Conservation (phyloP, 92 coral and sea anemone genomes). For the Anthopleura xanthogrammica region DNA sequence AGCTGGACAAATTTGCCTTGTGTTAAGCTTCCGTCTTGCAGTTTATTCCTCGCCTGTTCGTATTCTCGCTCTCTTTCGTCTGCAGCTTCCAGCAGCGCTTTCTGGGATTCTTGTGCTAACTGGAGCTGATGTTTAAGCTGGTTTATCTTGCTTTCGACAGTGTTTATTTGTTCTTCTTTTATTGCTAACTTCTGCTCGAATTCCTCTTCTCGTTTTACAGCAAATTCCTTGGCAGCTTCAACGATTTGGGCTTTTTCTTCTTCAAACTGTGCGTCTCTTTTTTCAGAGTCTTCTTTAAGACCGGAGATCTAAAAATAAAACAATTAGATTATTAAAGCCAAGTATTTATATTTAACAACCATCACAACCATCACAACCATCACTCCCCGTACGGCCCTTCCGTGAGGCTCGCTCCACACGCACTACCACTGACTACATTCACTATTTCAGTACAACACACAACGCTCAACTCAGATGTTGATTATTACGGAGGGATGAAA, state of each 20-base stretch:
- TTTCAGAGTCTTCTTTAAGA: slow-evolving; percentile 49
- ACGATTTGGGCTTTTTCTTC: slow-evolving; percentile 67
- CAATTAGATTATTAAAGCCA: no score
- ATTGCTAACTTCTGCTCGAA: slow-evolving; percentile 47
- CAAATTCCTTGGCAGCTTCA: slow-evolving; percentile 77
- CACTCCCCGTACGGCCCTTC: no score
- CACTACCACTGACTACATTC: no score
- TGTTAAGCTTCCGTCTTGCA: slow-evolving; percentile 12
- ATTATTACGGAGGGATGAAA: no score
- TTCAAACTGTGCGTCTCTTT: slow-evolving; percentile 57
- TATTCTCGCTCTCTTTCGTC: slow-evolving; percentile 40
- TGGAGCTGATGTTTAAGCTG: slow-evolving; percentile 34
- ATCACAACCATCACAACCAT: no score
- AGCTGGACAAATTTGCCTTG: slow-evolving; percentile 32
- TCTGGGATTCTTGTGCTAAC: slow-evolving; percentile 26
- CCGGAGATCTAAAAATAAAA: slow-evolving; percentile 45
- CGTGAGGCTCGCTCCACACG: no score
- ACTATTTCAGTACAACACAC: no score
- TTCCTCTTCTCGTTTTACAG: slow-evolving; percentile 63
- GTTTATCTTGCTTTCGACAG: slow-evolving; percentile 33
- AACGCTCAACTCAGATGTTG: no score
- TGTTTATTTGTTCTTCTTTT: slow-evolving; percentile 63
- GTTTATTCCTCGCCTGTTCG: slow-evolving; percentile 6
- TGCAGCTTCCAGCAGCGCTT: slow-evolving; percentile 29
- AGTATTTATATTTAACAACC: no score